Base-by-base conservation (phyloP, 2,797 vertebrate species). In the Sternarchorhynchus goeldii region DNA sequence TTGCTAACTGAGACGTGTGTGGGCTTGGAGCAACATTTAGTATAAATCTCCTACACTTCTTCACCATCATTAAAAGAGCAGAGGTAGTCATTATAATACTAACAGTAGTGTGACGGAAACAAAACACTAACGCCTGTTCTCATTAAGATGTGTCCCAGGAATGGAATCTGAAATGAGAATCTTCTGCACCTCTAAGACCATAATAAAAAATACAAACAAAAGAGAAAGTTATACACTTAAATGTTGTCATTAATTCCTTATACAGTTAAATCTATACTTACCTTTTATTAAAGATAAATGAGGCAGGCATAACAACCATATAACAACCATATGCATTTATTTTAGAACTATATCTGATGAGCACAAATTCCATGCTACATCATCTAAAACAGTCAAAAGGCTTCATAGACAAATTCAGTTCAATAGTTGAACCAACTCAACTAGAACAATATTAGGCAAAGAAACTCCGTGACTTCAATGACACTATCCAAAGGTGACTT, bases 41-140 rank as follows among this genome's bases (percentile, higher is more conserved):
- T 6, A n/a, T 6, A 53, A 75, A n/a, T 56, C 69, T 29, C 25
- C 14, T 2, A 5, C 39, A 68, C 64, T 56, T 69, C 12, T 31
- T 18, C 32, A 29, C 7, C 62, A 57, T 56, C 20, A 65, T 78
- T 18, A 62, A 5, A 29, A 20, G 41, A 39, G 71, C 10, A 57
- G 65, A 63, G 45, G 45, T 20, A 41, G 65, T 69, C 34, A 69
- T 80, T 75, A 70, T 6, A 29, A 45, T 77, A 67, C 66, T 78
- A 18, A 68, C 25, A 45, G 73, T 69, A 69, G 34, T 75, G 53
- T 39, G 12, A 29, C 29, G 21, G 70, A 75, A 60, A 67, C 17
- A 65, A 58, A 64, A 39, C 10, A 50, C 29, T 59, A 10, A 7
- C 34, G 14, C 6, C 39, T 2, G 5, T 36, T 63, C 16, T 34